These are phyloP conservation scores for Pipistrellus pygmaeus DNA, from an alignment of 2,797 vertebrate species.

Conservation along the genomic window DNA sequence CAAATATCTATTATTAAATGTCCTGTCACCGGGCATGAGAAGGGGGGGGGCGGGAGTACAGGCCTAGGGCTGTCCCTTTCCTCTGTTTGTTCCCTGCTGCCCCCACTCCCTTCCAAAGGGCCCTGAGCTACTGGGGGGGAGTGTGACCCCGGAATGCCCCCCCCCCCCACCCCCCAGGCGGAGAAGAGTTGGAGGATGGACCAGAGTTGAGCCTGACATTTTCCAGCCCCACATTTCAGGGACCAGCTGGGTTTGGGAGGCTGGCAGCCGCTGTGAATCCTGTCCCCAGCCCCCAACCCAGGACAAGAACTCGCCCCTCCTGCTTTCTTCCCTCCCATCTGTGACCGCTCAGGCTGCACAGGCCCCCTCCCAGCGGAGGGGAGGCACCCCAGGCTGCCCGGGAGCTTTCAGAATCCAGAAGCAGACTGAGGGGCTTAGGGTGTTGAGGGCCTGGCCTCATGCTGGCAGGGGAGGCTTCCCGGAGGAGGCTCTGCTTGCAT, in stretches of 20 bases:
- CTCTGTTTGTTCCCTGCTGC: slow-evolving; percentile 20
- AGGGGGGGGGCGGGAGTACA: slow-evolving; percentile 31
- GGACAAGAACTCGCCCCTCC: background rate
- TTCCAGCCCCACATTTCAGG: slow-evolving; percentile 66
- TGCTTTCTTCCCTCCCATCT: slow-evolving; percentile 45
- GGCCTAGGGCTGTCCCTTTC: slow-evolving; percentile 50
- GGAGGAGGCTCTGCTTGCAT: background rate
- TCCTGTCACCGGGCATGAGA: slow-evolving; percentile 68
- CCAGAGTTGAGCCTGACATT: slow-evolving; percentile 62
- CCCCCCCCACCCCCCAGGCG: background rate
- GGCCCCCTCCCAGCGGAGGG: background rate
- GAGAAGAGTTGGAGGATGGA: slow-evolving; percentile 20
- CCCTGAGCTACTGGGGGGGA: background rate
- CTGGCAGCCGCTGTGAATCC: slow-evolving; percentile 59
- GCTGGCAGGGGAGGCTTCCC: slow-evolving; percentile 1
- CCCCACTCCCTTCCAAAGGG: background rate
- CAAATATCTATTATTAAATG: slow-evolving; percentile 81
- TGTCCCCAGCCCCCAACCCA: slow-evolving; percentile 60
- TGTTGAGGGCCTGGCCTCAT: background rate
- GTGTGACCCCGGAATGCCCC: slow-evolving; percentile 41
- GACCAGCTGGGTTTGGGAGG: slow-evolving; percentile 71
- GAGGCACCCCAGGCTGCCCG: background rate
- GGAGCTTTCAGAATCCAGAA: slow-evolving; percentile 14
- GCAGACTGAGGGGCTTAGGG: background rate
- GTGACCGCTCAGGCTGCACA: slow-evolving; percentile 39